Evolutionary conservation across 2,888 invertebrate genomes (phyloP).

Genomic region (Aphodius granarius): DNA sequence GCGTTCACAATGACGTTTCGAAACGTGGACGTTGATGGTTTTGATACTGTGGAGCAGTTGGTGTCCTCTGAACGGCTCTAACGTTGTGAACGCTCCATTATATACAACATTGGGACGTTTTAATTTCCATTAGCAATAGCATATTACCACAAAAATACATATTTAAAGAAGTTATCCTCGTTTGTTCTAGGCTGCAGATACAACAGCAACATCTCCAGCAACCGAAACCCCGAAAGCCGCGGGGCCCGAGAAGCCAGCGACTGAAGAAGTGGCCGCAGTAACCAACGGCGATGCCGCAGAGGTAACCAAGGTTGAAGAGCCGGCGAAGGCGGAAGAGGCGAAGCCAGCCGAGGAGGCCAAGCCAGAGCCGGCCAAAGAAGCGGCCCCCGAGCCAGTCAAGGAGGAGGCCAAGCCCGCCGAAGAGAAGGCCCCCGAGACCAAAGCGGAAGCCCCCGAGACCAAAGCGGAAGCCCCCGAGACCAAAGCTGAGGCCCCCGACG

Average conservation of each 20-base stretch:
- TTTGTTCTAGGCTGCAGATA: conserved; percentile 48
- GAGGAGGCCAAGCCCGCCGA: conserved; percentile 37
- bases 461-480: conserved; percentile 23
- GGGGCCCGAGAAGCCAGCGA: conserved; percentile 40
- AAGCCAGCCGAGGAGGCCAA: conserved; percentile 32
- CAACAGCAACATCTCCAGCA: conserved; percentile 44
- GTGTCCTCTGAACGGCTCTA: no score
- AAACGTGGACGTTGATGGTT: no score
- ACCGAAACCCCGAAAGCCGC: conserved; percentile 42
- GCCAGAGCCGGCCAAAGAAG: conserved; percentile 33
- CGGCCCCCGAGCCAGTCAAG: conserved; percentile 36
- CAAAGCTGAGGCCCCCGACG: conserved; percentile 35
- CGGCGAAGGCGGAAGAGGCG: conserved; percentile 18
- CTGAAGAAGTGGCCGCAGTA: conserved; percentile 25
- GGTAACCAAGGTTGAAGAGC: conserved; percentile 20
- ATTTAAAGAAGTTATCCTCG: not conserved
- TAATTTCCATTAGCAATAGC: no score
- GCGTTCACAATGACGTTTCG: no score
- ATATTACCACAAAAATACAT: no score
- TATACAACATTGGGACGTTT: no score
- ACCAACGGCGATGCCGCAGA: conserved; percentile 37
- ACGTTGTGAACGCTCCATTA: no score
- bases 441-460: conserved; percentile 16
- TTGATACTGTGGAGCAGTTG: no score
- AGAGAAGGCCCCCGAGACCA: conserved; percentile 26